Base-by-base conservation (phyloP, 2,797 vertebrate species). In the Phalanger gymnotis region DNA sequence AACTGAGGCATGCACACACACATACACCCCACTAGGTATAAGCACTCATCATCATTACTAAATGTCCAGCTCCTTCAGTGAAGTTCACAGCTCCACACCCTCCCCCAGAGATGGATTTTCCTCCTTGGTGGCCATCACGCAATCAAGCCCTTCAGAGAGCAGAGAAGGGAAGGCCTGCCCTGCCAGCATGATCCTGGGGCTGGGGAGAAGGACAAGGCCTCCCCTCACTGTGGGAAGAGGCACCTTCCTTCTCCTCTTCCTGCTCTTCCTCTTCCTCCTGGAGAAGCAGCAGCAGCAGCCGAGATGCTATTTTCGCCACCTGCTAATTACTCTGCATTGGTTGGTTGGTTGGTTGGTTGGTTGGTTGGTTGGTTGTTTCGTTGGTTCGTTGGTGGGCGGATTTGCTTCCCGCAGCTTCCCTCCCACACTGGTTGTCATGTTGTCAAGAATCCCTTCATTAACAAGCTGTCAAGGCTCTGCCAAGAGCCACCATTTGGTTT, bases 391-490 rank as follows among this genome's bases (percentile, higher is more conserved):
- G 56, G 27, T 10, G 98, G 98, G 98, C 92, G 98, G 98, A 97
- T 96, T 98, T 98, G 22, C n/a, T 47, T 47, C 40, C 73, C 22
- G 40, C 40, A 81, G 98, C 98, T 99, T 98, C 98, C 98, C 94
- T 93, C 1, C 98, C 98, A 98, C 98, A 98, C 98, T 98, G 98
- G 98, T 98, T 99, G 99, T 99, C 99, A 99, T 98, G 98, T 98
- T 98, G 98, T 99, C 99, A 99, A 98, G 98, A 98, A 99, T 98
- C 98, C 98, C 98, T 99, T 98, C 98, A 98, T 99, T 99, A 99
- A 98, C 98, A 98, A 99, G 98, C 98, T 99, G 99, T 99, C 99
- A 98, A 96, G 98, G 98, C 92, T 97, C 98, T 98, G 98, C 98
- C 98, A 98, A 98, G 98, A 98, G 98, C 98, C 97, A 66, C 98